phyloP scores from a whole-genome alignment of 2,113 vertebrate genomes.

The Antechinus flavipes region DNA sequence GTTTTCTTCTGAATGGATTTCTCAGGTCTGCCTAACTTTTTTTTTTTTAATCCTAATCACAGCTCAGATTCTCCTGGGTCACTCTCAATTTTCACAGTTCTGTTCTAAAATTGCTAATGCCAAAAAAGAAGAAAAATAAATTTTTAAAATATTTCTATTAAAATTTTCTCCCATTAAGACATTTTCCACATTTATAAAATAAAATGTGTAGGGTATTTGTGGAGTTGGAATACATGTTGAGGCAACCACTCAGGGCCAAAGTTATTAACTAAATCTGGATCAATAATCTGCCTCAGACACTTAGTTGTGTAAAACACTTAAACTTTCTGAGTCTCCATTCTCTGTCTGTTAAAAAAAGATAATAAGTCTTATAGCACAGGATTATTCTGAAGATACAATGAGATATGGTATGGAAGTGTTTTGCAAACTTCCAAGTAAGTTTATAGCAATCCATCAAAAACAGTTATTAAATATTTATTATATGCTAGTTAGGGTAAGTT shows the following conservation, averaged over 20 bases:
- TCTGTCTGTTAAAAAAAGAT: background rate
- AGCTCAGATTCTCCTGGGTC: background rate
- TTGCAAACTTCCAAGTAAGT: background rate
- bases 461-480: background rate
- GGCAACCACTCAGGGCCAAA: background rate
- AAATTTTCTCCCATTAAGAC: constrained; percentile 30
- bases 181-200: background rate
- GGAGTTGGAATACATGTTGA: background rate
- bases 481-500: background rate
- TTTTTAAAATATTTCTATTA: constrained; percentile 34
- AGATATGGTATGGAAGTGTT: constrained; percentile 4
- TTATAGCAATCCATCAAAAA: background rate
- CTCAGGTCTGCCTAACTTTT: background rate
- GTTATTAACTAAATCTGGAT: constrained; percentile 22
- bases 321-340: background rate
- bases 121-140: background rate
- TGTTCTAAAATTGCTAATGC: background rate
- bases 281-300: background rate
- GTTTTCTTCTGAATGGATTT: constrained; percentile 20
- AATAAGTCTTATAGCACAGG: background rate
- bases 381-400: constrained; percentile 14
- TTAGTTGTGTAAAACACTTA: background rate
- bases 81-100: background rate
- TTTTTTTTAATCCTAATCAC: background rate
- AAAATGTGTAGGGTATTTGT: background rate